Conservation (phyloP, 2,888 invertebrate genomes). For the Tiliacea citrago region DNA sequence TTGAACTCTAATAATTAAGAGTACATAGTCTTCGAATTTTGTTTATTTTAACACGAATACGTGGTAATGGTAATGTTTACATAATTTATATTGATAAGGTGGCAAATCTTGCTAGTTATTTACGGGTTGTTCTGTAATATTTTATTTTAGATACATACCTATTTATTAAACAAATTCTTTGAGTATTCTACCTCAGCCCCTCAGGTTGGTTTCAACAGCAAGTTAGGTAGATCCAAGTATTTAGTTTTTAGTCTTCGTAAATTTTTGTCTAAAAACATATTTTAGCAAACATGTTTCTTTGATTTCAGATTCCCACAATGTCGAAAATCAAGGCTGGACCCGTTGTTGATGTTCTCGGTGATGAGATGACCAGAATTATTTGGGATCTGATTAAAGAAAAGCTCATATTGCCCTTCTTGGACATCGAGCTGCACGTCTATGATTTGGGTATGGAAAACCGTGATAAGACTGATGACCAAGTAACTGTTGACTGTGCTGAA, state of each 20-base stretch:
- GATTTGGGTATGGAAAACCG: constrained; percentile 99
- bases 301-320: constrained; percentile 79
- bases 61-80: constrained; percentile 39
- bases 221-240: constrained; percentile 2
- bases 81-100: constrained; percentile 22
- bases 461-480: constrained; percentile 98
- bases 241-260: neutral
- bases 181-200: neutral
- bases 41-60: constrained; percentile 34
- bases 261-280: neutral
- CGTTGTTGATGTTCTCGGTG: constrained; percentile 98
- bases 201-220: neutral
- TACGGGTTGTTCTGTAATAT: constrained; percentile 7
- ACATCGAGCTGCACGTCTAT: constrained; percentile 97
- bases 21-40: constrained; percentile 46
- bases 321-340: constrained; percentile 94
- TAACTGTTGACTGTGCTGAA: constrained; percentile 99
- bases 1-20: constrained; percentile 42
- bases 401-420: constrained; percentile 98
- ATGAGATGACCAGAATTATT: constrained; percentile 99
- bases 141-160: neutral
- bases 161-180: constrained; percentile 1
- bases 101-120: constrained; percentile 18
- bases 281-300: constrained; percentile 23
- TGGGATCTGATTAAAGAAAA: constrained; percentile 99